phyloP scores from a whole-genome alignment of 2,888 invertebrate species.

The Taphrorychus bicolor region DNA sequence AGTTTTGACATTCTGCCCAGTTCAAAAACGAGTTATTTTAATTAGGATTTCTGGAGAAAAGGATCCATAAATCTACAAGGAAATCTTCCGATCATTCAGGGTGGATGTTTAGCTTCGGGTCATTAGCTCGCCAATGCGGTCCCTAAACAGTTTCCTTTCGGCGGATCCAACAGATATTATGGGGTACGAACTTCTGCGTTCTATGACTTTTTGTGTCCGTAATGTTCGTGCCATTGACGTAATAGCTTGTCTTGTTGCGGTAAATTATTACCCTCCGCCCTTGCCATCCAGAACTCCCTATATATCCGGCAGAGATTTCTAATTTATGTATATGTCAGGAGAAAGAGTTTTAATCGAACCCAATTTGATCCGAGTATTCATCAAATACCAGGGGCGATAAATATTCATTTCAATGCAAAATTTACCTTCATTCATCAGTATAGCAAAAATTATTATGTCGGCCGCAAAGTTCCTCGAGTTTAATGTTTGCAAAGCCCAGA shows the following conservation, averaged over 20 bases:
- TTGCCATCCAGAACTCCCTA: slow-evolving; percentile 36
- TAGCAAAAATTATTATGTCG: slow-evolving; percentile 20
- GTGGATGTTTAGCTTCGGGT: slow-evolving; percentile 46
- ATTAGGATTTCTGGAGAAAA: neutral
- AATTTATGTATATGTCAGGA: neutral
- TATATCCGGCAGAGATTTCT: slow-evolving; percentile 27
- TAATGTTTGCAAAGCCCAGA: slow-evolving; percentile 28
- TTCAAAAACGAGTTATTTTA: too few species aligned
- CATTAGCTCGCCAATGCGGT: slow-evolving; percentile 49
- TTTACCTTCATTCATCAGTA: neutral
- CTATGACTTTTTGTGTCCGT: slow-evolving; percentile 57
- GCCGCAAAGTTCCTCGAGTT: slow-evolving; percentile 25
- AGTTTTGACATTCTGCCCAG: too few species aligned
- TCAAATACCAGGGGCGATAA: neutral
- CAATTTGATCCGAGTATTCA: neutral
- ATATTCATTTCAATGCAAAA: neutral
- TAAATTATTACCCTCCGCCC: slow-evolving; percentile 49
- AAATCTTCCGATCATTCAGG: slow-evolving; percentile 15
- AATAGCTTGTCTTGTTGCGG: slow-evolving; percentile 55
- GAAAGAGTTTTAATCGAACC: too few species aligned
- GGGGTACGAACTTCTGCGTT: slow-evolving; percentile 54
- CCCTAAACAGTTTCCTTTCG: slow-evolving; percentile 52
- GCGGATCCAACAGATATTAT: slow-evolving; percentile 51
- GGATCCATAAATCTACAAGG: slow-evolving; percentile 17
- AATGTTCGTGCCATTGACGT: slow-evolving; percentile 52